Base-by-base conservation (phyloP, 2,797 vertebrate species). In the Knipowitschia caucasica region DNA sequence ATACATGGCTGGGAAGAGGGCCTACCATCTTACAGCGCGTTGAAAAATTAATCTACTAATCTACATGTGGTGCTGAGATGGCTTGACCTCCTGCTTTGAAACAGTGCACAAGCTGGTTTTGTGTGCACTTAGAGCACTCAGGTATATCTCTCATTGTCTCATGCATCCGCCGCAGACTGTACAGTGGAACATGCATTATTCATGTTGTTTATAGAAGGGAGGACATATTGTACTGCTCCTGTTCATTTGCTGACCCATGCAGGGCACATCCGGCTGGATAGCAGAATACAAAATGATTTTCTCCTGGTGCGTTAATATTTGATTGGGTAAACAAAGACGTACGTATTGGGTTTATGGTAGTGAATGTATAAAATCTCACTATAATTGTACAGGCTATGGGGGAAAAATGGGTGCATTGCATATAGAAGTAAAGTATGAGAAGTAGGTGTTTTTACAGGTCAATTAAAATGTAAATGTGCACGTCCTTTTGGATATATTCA, bases 241-340 rank as follows among this genome's bases (percentile, higher is more conserved):
- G 8, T 39, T 31, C 56, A 43, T 59, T 62, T 72, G 31, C 43
- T 42, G 59, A 71, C 36, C 50, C 26, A 45, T 36, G 42, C 3
- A 47, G 39, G 49, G 65, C 49, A 56, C 31, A 50, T 35, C 21
- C 30, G 8, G 35, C 20, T 26, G 23, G 17, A 56, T 25, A 24
- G 29, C 15, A 18, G 33, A 33, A 31, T 30, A 64, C 66, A 31
- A 60, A 70, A 73, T 66, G 1, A 52, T 36, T 62, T 54, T 25
- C 25, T 56, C 50, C 53, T 31, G n/a, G 62, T n/a, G 36, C 62
- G 43, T 69, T 56, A 57, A 64, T 67, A 73, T 68, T 66, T 70
- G 53, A 68, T 70, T 42, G 30, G 4, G 15, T 23, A 59, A 63
- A 56, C 15, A 54, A 26, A 29, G 7, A 53, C 9, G 12, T 35